Conservation (phyloP, 2,113 vertebrate species). For the Athene noctua region DNA sequence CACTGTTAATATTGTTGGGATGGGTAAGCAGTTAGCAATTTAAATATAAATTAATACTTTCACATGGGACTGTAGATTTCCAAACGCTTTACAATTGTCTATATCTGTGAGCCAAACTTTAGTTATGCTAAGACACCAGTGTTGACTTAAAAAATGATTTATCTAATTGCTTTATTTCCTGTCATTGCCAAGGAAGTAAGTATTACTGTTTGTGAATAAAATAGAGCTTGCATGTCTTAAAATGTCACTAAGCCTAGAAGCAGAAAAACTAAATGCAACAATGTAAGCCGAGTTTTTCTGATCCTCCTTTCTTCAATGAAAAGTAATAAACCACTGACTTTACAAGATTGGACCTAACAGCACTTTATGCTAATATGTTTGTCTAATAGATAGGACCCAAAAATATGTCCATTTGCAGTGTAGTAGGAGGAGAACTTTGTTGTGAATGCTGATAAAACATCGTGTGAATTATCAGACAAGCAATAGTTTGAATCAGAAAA, state of each 20-base stretch:
- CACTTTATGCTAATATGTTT: not conserved
- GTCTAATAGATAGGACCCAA: not conserved
- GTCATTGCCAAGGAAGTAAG: slow-evolving; percentile 48
- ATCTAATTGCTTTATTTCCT: slow-evolving; percentile 64
- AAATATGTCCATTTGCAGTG: not conserved
- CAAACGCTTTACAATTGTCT: slow-evolving; percentile 40
- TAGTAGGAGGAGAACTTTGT: not conserved
- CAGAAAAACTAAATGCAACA: not conserved
- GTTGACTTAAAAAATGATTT: slow-evolving; percentile 64
- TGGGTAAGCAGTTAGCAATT: slow-evolving; percentile 58
- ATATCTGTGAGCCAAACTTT: slow-evolving; percentile 14
- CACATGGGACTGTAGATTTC: slow-evolving; percentile 48
- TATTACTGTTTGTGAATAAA: slow-evolving; percentile 48
- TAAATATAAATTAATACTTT: slow-evolving; percentile 59
- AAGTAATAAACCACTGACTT: not conserved
- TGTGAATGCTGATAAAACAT: not conserved
- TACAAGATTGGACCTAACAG: not conserved
- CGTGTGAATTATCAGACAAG: not conserved
- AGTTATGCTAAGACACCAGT: slow-evolving; percentile 51
- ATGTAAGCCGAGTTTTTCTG: slow-evolving; percentile 13
- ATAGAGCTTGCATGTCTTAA: slow-evolving; percentile 15
- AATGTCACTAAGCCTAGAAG: slow-evolving; percentile 25
- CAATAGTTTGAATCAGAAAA: not conserved
- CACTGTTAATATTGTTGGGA: slow-evolving; percentile 47
- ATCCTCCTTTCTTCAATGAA: slow-evolving; percentile 12